These are phyloP conservation scores for Hyperoplus lanceolatus DNA, from an alignment of 2,797 vertebrate species.

Conservation along the genomic window DNA sequence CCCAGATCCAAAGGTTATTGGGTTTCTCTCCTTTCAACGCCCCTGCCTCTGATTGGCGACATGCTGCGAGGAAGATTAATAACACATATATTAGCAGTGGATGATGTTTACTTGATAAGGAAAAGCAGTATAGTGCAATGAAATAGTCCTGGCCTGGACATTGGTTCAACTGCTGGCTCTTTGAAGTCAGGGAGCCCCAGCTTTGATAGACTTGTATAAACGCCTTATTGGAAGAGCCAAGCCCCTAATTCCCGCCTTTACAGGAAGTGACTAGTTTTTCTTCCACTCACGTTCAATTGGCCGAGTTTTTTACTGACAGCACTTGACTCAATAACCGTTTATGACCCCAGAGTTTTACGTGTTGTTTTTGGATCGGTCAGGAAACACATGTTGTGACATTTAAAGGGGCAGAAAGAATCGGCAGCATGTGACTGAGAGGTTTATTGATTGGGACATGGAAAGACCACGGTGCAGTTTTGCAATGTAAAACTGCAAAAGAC, in stretches of 20 bases:
- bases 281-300: slow-evolving; percentile 70
- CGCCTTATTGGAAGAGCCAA: slow-evolving; percentile 48
- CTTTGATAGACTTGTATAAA: slow-evolving; percentile 74
- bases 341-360: slow-evolving; percentile 68
- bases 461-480: slow-evolving; percentile 35
- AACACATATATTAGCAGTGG: slow-evolving; percentile 69
- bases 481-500: slow-evolving; percentile 9
- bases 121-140: slow-evolving; percentile 71
- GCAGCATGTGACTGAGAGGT: slow-evolving; percentile 57
- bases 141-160: slow-evolving; percentile 58
- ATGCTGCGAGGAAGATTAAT: slow-evolving; percentile 69
- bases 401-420: slow-evolving; percentile 45
- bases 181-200: slow-evolving; percentile 63
- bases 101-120: slow-evolving; percentile 67
- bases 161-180: slow-evolving; percentile 56
- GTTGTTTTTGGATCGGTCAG: slow-evolving; percentile 70
- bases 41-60: slow-evolving; percentile 75
- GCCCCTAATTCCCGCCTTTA: slow-evolving; percentile 35
- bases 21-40: slow-evolving; percentile 57
- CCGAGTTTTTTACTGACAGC: slow-evolving; percentile 65
- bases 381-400: slow-evolving; percentile 60
- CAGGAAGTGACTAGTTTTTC: slow-evolving; percentile 72
- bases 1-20: slow-evolving; percentile 65
- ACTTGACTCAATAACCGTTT: slow-evolving; percentile 73
- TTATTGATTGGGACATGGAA: slow-evolving; percentile 64